Base-by-base conservation (phyloP, 2,113 vertebrate genomes). In the Arizona elegans region DNA sequence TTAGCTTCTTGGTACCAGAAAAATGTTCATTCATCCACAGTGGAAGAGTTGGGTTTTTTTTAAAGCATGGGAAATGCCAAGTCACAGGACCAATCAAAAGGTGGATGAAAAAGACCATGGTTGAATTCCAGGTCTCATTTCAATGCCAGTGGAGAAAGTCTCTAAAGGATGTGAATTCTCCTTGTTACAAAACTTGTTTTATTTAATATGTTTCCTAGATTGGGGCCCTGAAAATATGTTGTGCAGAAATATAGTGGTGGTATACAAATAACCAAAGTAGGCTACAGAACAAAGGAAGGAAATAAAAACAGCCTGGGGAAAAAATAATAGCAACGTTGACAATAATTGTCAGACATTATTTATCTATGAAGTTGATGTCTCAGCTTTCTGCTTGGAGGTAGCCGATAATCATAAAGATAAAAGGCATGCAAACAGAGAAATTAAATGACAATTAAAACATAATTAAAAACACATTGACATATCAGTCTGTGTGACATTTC, bases 81-180 rank as follows among this genome's bases (percentile, higher is more conserved):
- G 54, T 86, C 15, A 7, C 70, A 8, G 23, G 93, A 33, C 55
- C 5, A 58, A 81, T 33, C 86, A 85, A 94, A 24, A 0, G 6
- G 86, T 50, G n/a, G 91, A 94, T 85, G 86, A 92, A 94, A 87
- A 62, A 93, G 89, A 75, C 94, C 91, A 91, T 19, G 93, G 91
- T 26, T 92, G 43, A 59, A 52, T 88, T 33, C 24, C 33, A 86
- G 91, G 21, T 54, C 33, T 24, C 62, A 81, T 59, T 43, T 17
- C 19, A 0, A 0, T 92, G 52, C 4, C 11, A 38, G 5, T 62
- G 11, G 70, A 81, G 70, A 81, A 33, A 0, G 0, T 38, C 21
- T 89, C 50, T 56, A 29, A 43, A 85, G 38, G 2, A 1, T 75
- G 93, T 12, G 33, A 3, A 56, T 55, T 88, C 8, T 92, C 1